Conservation (phyloP, 2,797 vertebrate genomes). For the Sebastes vulpes region DNA sequence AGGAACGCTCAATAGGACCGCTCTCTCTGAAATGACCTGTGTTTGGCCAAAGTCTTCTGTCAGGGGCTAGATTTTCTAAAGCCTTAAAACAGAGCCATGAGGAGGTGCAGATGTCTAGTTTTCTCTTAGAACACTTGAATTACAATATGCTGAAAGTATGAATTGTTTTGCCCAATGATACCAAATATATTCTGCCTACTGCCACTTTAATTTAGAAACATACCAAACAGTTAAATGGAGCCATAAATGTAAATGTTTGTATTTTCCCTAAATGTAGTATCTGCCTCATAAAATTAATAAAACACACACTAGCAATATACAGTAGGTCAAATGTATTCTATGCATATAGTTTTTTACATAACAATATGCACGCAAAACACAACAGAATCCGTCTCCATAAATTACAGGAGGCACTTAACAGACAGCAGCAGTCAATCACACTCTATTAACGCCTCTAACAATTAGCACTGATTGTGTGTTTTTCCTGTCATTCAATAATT, state of each 20-base stretch:
- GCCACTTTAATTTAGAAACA: not conserved
- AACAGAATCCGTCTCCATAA: conserved; percentile 27
- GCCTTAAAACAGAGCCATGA: no score
- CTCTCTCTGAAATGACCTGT: no score
- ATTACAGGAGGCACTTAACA: conserved; percentile 11
- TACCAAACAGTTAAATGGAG: not conserved
- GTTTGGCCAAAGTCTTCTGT: no score
- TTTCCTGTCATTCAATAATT: not conserved
- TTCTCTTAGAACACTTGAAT: no score
- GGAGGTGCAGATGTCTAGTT: no score
- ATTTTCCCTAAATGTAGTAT: not conserved
- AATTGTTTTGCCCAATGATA: no score
- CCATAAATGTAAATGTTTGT: not conserved
- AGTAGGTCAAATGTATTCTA: not conserved
- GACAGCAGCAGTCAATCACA: not conserved
- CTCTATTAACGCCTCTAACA: not conserved
- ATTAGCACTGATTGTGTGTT: not conserved
- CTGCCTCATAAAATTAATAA: not conserved
- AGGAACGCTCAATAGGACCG: no score
- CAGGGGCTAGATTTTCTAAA: no score
- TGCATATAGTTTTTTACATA: not conserved
- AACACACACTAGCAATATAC: not conserved
- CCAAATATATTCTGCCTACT: no score
- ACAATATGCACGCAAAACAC: conserved; percentile 15
- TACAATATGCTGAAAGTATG: no score